These are phyloP conservation scores for Alethe diademata DNA, from an alignment of 2,113 vertebrate genomes.

Conservation along the genomic window DNA sequence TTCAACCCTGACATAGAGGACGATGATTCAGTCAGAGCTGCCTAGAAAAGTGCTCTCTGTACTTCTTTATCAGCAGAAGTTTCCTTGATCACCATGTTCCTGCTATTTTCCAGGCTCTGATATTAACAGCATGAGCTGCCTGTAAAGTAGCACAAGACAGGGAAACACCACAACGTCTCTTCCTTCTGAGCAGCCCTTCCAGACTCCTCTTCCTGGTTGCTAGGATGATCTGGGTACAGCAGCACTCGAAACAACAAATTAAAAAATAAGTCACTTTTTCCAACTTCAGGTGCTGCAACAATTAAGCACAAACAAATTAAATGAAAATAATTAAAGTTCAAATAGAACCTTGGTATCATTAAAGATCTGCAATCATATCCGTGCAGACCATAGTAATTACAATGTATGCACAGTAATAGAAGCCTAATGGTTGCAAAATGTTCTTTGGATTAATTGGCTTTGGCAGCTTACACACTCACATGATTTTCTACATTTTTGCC, in stretches of 20 bases:
- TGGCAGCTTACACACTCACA: conserved; percentile 73
- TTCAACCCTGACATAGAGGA: not conserved
- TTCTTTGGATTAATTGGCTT: conserved; percentile 63
- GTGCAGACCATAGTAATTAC: conserved; percentile 3
- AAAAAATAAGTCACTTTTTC: not conserved
- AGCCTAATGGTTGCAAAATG: conserved; percentile 65
- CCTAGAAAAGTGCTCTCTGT: not conserved
- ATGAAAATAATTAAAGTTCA: conserved; percentile 36
- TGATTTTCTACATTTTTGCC: conserved; percentile 71
- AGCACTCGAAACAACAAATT: not conserved
- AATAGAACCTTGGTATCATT: not conserved
- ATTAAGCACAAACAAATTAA: not conserved
- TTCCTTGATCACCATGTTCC: not conserved
- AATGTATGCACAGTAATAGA: conserved; percentile 49
- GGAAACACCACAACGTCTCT: not conserved
- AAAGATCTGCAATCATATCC: conserved; percentile 3
- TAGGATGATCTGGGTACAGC: not conserved
- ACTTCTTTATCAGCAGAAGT: not conserved
- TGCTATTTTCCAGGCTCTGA: not conserved
- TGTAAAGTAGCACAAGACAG: not conserved
- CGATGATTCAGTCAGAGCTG: not conserved
- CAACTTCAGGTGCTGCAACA: not conserved
- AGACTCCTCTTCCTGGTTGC: not conserved
- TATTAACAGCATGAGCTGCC: not conserved
- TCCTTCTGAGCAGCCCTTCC: not conserved